Evolutionary conservation across 2,888 invertebrate genomes (phyloP).

Genomic region (Onthophagus sagittarius): DNA sequence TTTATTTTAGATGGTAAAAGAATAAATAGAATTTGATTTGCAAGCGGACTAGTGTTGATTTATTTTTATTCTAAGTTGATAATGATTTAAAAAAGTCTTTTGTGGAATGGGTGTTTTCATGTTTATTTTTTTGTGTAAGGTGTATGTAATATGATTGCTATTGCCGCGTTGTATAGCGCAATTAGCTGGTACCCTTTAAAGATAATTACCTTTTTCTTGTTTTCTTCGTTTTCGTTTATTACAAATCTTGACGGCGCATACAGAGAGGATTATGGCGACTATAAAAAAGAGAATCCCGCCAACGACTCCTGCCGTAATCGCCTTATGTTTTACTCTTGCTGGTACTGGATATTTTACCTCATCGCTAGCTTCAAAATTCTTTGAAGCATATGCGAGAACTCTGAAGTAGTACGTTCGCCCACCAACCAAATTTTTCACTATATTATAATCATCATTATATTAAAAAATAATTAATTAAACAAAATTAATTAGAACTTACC

Average conservation of each 20-base stretch:
- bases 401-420: slow-evolving; percentile 90
- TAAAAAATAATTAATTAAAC: neutral
- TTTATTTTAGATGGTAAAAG: neutral
- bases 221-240: slow-evolving; percentile 95
- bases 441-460: neutral
- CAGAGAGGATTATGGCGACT: slow-evolving; percentile 93
- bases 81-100: neutral
- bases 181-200: neutral
- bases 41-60: neutral
- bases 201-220: slow-evolving; percentile 89
- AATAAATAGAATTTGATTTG: neutral
- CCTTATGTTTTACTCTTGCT: slow-evolving; percentile 89
- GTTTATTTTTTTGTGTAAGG: neutral
- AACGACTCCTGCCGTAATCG: slow-evolving; percentile 93
- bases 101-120: neutral
- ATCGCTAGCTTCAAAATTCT: slow-evolving; percentile 82
- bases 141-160: neutral
- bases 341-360: slow-evolving; percentile 86
- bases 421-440: slow-evolving; percentile 88
- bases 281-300: slow-evolving; percentile 97
- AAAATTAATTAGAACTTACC: slow-evolving; percentile 51
- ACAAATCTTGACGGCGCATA: slow-evolving; percentile 97
- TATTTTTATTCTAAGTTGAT: neutral
- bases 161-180: neutral
- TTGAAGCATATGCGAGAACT: slow-evolving; percentile 82